Base-by-base conservation (phyloP, 2,797 vertebrate genomes). In the Trachurus trachurus region DNA sequence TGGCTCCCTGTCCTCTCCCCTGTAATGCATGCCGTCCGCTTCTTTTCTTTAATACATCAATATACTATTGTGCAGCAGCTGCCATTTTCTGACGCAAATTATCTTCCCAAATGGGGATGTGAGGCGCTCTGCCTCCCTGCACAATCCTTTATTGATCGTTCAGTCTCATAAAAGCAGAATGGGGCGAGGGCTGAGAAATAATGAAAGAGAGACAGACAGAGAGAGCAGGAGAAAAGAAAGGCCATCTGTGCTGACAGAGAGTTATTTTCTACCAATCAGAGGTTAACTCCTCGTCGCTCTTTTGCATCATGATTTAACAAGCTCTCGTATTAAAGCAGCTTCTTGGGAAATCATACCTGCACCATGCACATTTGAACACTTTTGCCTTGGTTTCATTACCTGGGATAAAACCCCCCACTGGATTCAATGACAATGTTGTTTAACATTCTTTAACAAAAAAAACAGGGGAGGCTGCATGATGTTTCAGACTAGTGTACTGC, bases 221-320 rank as follows among this genome's bases (percentile, higher is more conserved):
- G 22, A 72, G 70, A 62, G 3, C 86, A 77, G 76, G 80, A 80
- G 73, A 52, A 69, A 74, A 81, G 81, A 64, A 42, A 69, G 67
- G 37, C 63, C 40, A 74, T 76, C 78, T 95, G 91, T 95, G 96
- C 97, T 97, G 96, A 97, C 96, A 93, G 82, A 83, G 78, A 93
- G 90, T 93, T 95, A 94, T 97, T 96, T 96, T 89, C 96, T 95
- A 95, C 94, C 93, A 96, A 96, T 96, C 95, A 96, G 95, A 97
- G 96, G 96, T 97, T 97, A 97, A 97, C 96, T 96, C 96, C 94
- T 96, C 96, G 96, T 97, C 96, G 96, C 93, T 97, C 96, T 97
- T 97, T 97, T 97, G 95, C 96, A 96, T 96, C 94, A 92, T 95
- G 92, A 95, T 96, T 96, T 96, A 96, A 96, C 96, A 94, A 95